A percentile compares a stretch with the other conserved stretches of the same genome.
Conservation (phyloP, 1,140 invertebrate species). For the Apis florea region DNA sequence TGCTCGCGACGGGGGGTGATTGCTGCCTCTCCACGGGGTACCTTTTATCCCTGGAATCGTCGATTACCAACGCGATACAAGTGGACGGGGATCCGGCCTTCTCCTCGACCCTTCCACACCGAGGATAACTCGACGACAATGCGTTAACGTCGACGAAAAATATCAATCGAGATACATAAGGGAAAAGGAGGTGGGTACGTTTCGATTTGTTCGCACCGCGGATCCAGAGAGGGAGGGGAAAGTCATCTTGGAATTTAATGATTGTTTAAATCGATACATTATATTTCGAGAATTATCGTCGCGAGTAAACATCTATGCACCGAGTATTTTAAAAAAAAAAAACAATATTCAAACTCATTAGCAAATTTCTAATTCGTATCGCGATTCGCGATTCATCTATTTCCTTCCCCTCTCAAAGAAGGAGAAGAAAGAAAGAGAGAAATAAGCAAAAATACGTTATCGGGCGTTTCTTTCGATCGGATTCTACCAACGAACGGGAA, state of each 20-base stretch:
- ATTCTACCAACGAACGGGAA: background rate
- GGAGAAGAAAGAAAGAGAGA: background rate
- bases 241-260: background rate
- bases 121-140: background rate
- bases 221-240: background rate
- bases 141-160: slow-evolving; percentile 25
- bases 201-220: background rate
- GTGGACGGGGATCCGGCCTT: background rate
- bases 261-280: too few species aligned
- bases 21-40: slow-evolving; percentile 68
- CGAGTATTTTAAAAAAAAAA: too few species aligned
- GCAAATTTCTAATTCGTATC: background rate
- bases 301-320: too few species aligned
- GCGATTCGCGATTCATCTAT: background rate
- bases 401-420: background rate
- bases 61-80: slow-evolving; percentile 65
- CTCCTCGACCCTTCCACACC: background rate
- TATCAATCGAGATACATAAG: slow-evolving; percentile 22
- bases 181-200: background rate
- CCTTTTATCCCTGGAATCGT: slow-evolving; percentile 69
- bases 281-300: too few species aligned
- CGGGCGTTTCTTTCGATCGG: too few species aligned
- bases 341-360: background rate
- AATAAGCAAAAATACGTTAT: too few species aligned
- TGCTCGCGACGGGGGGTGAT: slow-evolving; percentile 71